These are phyloP conservation scores for Prochilodus magdalenae DNA, from an alignment of 2,113 vertebrate species.

Conservation along the genomic window DNA sequence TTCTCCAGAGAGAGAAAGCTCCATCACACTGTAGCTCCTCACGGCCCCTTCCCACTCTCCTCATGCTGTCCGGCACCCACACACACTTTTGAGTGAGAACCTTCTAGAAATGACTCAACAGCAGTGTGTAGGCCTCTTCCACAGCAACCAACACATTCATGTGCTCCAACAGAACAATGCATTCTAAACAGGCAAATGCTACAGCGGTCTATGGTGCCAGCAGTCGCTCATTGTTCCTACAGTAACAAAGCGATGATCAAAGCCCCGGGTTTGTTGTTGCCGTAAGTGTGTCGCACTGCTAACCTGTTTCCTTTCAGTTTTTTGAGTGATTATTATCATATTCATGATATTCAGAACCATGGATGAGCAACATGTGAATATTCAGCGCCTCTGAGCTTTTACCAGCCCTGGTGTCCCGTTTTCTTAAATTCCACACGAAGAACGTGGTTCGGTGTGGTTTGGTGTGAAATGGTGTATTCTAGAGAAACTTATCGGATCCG, in stretches of 20 bases:
- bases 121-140: constrained; percentile 49
- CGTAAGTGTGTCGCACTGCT: neutral
- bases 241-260: neutral
- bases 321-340: neutral
- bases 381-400: neutral
- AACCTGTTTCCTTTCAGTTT: neutral
- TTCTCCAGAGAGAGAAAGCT: constrained; percentile 8
- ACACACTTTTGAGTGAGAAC: constrained; percentile 53
- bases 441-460: too few relatives aligned
- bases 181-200: neutral
- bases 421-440: neutral
- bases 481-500: too few relatives aligned
- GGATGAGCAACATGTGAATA: neutral
- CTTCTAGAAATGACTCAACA: constrained; percentile 59
- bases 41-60: constrained; percentile 55
- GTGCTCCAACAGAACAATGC: neutral
- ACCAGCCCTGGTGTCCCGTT: neutral
- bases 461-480: too few relatives aligned
- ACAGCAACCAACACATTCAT: constrained; percentile 6
- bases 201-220: neutral
- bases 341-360: neutral
- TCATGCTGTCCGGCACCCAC: constrained; percentile 55
- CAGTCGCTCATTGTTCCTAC: neutral
- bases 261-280: neutral
- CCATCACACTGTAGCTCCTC: constrained; percentile 36